Evolutionary conservation across 2,797 vertebrate species (phyloP).

Genomic region (Poeciliopsis paucimaculata): DNA sequence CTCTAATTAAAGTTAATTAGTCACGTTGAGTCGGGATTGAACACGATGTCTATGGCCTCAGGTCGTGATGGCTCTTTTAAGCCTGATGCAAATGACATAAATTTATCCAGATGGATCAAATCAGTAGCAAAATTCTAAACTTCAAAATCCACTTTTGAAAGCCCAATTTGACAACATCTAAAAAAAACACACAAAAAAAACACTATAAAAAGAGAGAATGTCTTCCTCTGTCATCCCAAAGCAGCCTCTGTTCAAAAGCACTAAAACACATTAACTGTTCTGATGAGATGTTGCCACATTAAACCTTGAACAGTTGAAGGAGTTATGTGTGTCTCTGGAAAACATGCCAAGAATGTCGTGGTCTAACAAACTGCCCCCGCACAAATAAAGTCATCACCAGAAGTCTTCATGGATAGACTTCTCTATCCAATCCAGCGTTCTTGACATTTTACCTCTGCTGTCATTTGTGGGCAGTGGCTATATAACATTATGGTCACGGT

Average conservation of each 20-base stretch:
- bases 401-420: conserved; percentile 19
- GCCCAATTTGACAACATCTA: neutral
- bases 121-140: neutral
- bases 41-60: no score
- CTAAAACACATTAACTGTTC: conserved; percentile 26
- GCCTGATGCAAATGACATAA: neutral
- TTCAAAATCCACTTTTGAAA: neutral
- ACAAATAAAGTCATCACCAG: conserved; percentile 7
- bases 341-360: conserved; percentile 34
- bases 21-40: no score
- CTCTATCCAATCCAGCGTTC: conserved; percentile 20
- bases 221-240: conserved; percentile 9
- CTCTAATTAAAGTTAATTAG: no score
- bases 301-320: conserved; percentile 43
- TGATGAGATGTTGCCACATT: conserved; percentile 26
- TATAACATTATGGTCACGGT: conserved; percentile 58
- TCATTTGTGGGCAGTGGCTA: conserved; percentile 40
- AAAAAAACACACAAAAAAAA: neutral
- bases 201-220: neutral
- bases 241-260: conserved; percentile 34
- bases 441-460: conserved; percentile 12
- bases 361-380: conserved; percentile 35
- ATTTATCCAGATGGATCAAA: neutral
- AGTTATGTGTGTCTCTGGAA: conserved; percentile 37
- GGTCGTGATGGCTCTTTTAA: no score